Evolutionary conservation across 1,140 invertebrate species (phyloP).

Genomic region (Oryctes rhinoceros): DNA sequence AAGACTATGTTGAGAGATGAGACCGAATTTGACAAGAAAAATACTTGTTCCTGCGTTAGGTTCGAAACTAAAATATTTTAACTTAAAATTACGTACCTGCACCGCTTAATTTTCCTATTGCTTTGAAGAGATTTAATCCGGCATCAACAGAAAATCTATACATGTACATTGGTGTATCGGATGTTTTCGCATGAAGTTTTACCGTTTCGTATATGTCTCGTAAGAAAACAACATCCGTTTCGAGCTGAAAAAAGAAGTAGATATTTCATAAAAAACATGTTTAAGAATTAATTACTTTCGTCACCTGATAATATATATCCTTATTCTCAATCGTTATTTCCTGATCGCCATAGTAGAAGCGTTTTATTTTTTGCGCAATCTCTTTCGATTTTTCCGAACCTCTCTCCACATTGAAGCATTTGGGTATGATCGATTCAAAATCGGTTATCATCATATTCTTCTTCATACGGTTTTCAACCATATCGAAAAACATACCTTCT

Average conservation of each 20-base stretch:
- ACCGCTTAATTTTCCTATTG: slow-evolving; percentile 44
- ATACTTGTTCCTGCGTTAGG: neutral
- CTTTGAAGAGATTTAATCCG: slow-evolving; percentile 64
- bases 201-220: slow-evolving; percentile 63
- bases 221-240: slow-evolving; percentile 60
- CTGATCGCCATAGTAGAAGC: slow-evolving; percentile 64
- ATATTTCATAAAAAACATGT: neutral
- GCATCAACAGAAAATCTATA: slow-evolving; percentile 66
- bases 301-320: slow-evolving; percentile 52
- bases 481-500: slow-evolving; percentile 16
- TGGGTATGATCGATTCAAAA: slow-evolving; percentile 63
- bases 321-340: slow-evolving; percentile 59
- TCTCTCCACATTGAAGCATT: slow-evolving; percentile 60
- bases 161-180: slow-evolving; percentile 61
- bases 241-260: slow-evolving; percentile 45
- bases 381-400: slow-evolving; percentile 60
- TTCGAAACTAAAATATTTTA: neutral
- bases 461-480: slow-evolving; percentile 13
- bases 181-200: slow-evolving; percentile 59
- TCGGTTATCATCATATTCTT: slow-evolving; percentile 58
- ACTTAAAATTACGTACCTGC: slow-evolving; percentile 36
- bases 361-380: slow-evolving; percentile 62
- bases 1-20: too few relatives aligned
- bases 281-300: slow-evolving; percentile 1
- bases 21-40: too few relatives aligned